A percentile compares a stretch with the other conserved stretches of the same genome.
phyloP scores from a whole-genome alignment of 1,140 invertebrate genomes.

The Drosophila punjabiensis region DNA sequence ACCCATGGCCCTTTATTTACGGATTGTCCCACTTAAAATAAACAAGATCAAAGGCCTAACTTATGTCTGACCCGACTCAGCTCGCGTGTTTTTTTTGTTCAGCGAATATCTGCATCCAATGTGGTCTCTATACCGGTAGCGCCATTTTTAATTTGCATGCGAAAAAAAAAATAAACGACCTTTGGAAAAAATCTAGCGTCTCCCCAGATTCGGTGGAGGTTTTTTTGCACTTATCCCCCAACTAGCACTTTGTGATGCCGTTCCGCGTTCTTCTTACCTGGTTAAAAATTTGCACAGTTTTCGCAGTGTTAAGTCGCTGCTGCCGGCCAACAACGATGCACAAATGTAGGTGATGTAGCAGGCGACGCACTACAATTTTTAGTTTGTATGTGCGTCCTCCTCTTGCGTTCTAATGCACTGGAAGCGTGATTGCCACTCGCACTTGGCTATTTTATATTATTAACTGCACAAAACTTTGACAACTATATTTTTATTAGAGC shows the following conservation, averaged over 20 bases:
- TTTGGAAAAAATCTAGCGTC: neutral
- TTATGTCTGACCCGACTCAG: neutral
- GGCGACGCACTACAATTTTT: constrained; percentile 51
- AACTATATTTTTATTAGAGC: too few species aligned
- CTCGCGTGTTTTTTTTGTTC: constrained; percentile 1
- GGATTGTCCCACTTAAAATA: too few species aligned
- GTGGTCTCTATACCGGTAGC: constrained; percentile 64
- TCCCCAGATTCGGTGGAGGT: too few species aligned
- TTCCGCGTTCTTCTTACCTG: constrained; percentile 44
- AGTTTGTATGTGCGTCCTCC: constrained; percentile 9
- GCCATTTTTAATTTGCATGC: constrained; percentile 78
- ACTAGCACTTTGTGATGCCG: neutral
- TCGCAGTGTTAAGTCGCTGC: neutral
- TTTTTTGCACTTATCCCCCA: neutral
- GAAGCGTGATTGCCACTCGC: constrained; percentile 3
- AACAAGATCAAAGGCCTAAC: neutral
- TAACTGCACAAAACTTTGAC: too few species aligned
- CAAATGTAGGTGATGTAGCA: constrained; percentile 38
- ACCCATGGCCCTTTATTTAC: neutral
- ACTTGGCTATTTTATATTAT: constrained; percentile 2
- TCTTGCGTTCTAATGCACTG: neutral
- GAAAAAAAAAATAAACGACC: constrained; percentile 28
- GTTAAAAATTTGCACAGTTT: constrained; percentile 29
- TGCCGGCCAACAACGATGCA: constrained; percentile 28
- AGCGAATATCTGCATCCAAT: constrained; percentile 20